Evolutionary conservation across 2,797 vertebrate species (phyloP), one percentile per base, ranked within the genome.

Genomic region (Zenarchopterus dispar): DNA sequence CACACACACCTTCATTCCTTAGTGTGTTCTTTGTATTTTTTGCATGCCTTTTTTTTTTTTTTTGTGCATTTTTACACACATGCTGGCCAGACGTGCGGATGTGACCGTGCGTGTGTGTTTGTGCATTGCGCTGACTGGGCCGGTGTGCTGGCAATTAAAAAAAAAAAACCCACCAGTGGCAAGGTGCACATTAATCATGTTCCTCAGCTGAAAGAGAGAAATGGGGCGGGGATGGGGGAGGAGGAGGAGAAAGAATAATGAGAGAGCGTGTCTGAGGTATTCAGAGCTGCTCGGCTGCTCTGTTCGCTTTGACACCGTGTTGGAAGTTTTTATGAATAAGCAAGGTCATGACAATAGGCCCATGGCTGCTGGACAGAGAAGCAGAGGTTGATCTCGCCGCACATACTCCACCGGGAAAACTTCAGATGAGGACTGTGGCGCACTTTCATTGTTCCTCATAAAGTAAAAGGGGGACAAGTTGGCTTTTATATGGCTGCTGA

Each of bases 101-200:
- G 42, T 33, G 43, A 26, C 42, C 26, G 33, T 26, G 24, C 53
- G 54, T 47, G 41, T 51, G 53, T 26, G 85, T 81, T 71, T 70
- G 70, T 48, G 15, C 44, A 88, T 87, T 86, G 88, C 84, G 81
- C 84, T 91, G 86, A 81, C 88, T 91, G 85, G 92, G 91, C 86
- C 88, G 82, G 80, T 89, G 74, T 86, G 90, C 73, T 90, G 86
- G 88, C 88, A 94, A 94, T 94, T 95, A 94, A 91, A 92, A 86
- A 92, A 90, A 86, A 92, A 90, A 92, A n/a, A n/a, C n/a, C 73
- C 82, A 88, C 85, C 86, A 85, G 86, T 90, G 86, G 89, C 87
- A 87, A 86, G 78, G 80, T 88, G 86, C 86, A 88, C 92, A 93
- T 94, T 91, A 85, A 89, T 90, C 87, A 85, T 78, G 90, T 89